Percentiles rank a stretch among this genome's conserved stretches.
phyloP scores from a whole-genome alignment of 1,140 invertebrate genomes.

The Pogonomyrmex barbatus region DNA sequence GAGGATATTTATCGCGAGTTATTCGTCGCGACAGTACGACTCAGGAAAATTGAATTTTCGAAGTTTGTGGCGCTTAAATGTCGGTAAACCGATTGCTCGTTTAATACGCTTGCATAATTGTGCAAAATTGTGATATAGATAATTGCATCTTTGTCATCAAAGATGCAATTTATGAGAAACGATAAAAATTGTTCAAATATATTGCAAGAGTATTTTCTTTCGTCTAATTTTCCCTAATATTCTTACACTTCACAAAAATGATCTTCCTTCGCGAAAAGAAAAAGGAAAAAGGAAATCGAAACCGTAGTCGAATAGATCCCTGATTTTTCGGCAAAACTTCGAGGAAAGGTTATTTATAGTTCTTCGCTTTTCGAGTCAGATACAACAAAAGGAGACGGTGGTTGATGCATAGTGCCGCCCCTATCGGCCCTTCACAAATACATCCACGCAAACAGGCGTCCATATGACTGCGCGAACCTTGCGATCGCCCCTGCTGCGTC shows the following conservation, averaged over 20 bases:
- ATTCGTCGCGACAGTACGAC: conserved; percentile 16
- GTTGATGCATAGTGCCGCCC: conserved; percentile 57
- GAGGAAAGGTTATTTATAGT: conserved; percentile 59
- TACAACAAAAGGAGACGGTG: conserved; percentile 57
- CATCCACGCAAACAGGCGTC: conserved; percentile 39
- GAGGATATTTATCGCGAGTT: conserved; percentile 6
- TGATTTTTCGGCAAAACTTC: conserved; percentile 26
- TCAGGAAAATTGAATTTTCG: neutral
- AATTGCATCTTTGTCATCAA: neutral
- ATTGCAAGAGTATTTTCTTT: neutral
- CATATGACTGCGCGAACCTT: conserved; percentile 56
- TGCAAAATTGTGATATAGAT: neutral
- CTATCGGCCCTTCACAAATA: conserved; percentile 60
- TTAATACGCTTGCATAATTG: neutral
- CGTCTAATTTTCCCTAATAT: neutral
- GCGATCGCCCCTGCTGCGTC: conserved; percentile 82
- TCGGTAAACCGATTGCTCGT: neutral
- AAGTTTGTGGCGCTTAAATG: neutral
- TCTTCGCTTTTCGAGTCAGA: neutral
- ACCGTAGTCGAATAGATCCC: neutral
- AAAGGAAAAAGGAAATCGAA: neutral
- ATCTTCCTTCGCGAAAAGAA: neutral
- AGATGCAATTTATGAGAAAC: neutral
- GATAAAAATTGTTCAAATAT: neutral
- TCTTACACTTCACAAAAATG: neutral